Percentiles rank a stretch among this genome's conserved stretches.
Conservation (phyloP, 2,113 vertebrate species). For the Rhizomys pruinosus region DNA sequence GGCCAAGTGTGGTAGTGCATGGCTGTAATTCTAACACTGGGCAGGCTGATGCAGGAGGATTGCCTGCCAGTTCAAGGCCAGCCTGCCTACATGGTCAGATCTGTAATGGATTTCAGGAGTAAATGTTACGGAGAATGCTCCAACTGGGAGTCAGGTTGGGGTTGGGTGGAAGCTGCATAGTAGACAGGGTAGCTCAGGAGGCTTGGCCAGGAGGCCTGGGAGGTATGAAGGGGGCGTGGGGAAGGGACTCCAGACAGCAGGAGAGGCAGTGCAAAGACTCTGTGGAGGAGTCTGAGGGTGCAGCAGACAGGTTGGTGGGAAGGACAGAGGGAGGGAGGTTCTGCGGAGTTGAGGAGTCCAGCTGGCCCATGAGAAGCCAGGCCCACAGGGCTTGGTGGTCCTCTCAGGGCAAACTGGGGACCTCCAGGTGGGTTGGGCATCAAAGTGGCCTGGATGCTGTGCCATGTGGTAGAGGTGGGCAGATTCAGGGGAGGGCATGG, state of each 20-base stretch:
- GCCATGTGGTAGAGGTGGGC: too few relatives aligned
- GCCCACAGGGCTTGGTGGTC: background rate
- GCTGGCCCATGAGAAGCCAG: background rate
- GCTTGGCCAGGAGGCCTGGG: background rate
- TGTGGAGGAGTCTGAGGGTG: background rate
- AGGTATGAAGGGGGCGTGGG: rapidly evolving
- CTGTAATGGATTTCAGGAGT: background rate
- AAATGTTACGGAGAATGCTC: background rate
- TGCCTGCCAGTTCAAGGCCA: too few relatives aligned
- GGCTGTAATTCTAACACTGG: too few relatives aligned
- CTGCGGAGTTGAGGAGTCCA: background rate
- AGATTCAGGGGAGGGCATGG: background rate
- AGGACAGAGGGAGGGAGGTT: too few relatives aligned
- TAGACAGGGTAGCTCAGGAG: background rate
- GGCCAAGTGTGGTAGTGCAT: too few relatives aligned
- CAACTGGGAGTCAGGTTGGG: background rate
- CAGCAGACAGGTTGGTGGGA: background rate
- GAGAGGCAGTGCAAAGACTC: background rate
- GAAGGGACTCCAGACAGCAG: background rate
- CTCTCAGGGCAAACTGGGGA: background rate
- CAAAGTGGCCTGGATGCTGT: background rate
- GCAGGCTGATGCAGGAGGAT: background rate
- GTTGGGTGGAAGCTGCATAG: background rate
- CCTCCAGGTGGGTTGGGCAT: background rate
- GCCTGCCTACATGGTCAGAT: too few relatives aligned